Base-by-base conservation (phyloP, 2,888 invertebrate genomes). In the Trichopria drosophilae region DNA sequence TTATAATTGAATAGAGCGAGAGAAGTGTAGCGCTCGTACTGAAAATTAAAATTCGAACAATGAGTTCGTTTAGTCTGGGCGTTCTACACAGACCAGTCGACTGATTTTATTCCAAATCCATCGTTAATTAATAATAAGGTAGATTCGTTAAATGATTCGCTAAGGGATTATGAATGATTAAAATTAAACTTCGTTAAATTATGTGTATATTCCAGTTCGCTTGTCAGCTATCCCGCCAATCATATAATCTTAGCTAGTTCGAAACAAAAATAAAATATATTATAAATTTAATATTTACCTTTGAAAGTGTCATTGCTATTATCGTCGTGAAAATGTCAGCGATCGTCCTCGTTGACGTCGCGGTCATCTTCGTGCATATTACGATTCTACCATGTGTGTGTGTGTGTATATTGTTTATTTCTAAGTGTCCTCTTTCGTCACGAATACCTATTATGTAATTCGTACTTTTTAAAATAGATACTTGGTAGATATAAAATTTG, bases 11-110 rank as follows among this genome's bases (percentile, higher is more conserved):
- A 48, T 53, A 58, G 57, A 61, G 55, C 62, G 58, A 61, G 60
- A 63, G 61, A 60, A 60, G 47, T 58, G 61, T 57, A 56, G 53
- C 56, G 56, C 55, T 55, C 58, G 57, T 60, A 55, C 52, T 58
- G n/a, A n/a, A n/a, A n/a, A 61, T 58, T 60, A 58, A 61, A 60
- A 50, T 57, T 49, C 58, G 56, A 62, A 58, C 37, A 51, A 57
- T 56, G 56, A 56, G 55, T 49, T 49, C 53, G n/a, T 40, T 56
- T 54, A 43, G 53, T 36, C 15, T 50, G 35, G 10, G 34, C 43
- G 26, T 12, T 28, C 50, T 56, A 47, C 24, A 26, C 39, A 46
- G 40, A 15, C 36, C 13, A 20, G 32, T 36, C 4, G 37, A 32
- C 31, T 53, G 52, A 54, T 57, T 55, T 57, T 51, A 52, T 58